These are phyloP conservation scores for Lycaon pictus DNA, from an alignment of 2,113 vertebrate genomes.

Conservation along the genomic window DNA sequence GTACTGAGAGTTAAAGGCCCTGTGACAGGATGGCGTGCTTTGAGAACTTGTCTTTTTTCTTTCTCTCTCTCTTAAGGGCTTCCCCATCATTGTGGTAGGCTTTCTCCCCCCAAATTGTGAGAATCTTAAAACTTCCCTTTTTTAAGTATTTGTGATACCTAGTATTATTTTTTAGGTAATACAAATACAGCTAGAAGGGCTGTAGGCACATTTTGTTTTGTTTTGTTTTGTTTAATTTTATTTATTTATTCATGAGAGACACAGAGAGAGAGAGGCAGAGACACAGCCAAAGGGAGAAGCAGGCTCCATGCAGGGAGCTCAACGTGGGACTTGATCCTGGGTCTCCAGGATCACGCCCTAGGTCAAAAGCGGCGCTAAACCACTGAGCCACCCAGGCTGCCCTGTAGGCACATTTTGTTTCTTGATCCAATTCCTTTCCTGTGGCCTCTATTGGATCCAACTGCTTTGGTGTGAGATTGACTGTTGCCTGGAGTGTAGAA, in stretches of 20 bases:
- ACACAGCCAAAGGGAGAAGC: too few relatives aligned
- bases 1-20: neutral
- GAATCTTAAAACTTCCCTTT: conserved; percentile 12
- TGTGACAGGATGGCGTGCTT: fast-evolving
- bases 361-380: too few relatives aligned
- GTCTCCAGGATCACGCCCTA: too few relatives aligned
- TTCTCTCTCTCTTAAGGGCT: neutral
- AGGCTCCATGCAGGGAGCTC: too few relatives aligned
- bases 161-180: neutral
- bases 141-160: conserved; percentile 9
- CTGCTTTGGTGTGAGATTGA: neutral
- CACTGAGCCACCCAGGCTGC: too few relatives aligned
- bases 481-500: neutral
- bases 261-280: too few relatives aligned
- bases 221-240: neutral
- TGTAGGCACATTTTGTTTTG: neutral
- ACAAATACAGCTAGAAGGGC: neutral
- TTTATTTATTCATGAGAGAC: too few relatives aligned
- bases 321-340: too few relatives aligned
- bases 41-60: neutral
- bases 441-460: neutral
- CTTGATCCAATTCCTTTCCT: neutral
- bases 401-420: neutral
- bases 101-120: neutral
- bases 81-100: neutral